Conservation (phyloP, 2,888 invertebrate species). For the Tetragonula carbonaria region DNA sequence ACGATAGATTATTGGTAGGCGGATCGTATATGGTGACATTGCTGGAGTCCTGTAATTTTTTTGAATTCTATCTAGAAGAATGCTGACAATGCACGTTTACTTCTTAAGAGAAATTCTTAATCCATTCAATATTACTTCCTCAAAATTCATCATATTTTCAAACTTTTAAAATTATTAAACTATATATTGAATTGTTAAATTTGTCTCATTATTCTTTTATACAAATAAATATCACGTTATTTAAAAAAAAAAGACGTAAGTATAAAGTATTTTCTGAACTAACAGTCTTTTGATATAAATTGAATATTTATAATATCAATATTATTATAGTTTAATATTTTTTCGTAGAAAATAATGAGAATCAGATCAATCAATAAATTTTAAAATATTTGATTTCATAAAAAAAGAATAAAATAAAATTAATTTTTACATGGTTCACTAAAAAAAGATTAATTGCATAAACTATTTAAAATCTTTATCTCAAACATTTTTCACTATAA, state of each 20-base stretch:
- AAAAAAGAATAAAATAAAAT: not conserved
- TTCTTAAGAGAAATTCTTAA: not conserved
- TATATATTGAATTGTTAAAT: not conserved
- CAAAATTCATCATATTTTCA: not conserved
- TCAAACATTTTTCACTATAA: not conserved
- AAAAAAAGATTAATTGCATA: not conserved
- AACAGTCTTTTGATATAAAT: not conserved
- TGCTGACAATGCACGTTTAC: not conserved
- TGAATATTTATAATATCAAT: too few relatives aligned
- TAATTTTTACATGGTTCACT: not conserved
- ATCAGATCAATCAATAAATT: too few relatives aligned
- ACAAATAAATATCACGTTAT: not conserved
- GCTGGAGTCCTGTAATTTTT: not conserved
- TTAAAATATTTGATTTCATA: too few relatives aligned
- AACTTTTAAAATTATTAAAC: not conserved
- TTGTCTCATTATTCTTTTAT: not conserved
- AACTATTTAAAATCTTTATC: not conserved
- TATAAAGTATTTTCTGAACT: not conserved
- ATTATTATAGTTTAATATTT: not conserved
- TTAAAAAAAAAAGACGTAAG: not conserved
- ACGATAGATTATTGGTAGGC: not conserved
- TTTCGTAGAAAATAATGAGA: not conserved
- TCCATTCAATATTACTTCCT: not conserved
- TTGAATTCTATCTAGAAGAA: not conserved
- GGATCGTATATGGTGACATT: not conserved